phyloP scores from a whole-genome alignment of 1,140 invertebrate genomes.

The Bicyclus anynana region DNA sequence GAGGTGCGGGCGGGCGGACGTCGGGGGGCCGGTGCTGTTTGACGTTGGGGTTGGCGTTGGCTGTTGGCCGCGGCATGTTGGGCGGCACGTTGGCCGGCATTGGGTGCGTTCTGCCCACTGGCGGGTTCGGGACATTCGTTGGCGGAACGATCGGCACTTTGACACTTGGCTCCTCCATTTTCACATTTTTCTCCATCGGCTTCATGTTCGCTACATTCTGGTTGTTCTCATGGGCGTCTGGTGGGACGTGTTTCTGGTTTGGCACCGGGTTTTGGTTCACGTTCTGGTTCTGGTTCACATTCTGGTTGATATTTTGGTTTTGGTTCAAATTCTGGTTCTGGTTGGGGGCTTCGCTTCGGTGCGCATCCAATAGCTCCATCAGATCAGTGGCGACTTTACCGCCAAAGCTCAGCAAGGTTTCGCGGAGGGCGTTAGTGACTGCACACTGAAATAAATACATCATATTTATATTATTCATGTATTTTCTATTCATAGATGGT shows the following conservation, averaged over 20 bases:
- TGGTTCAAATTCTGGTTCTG: slow-evolving; percentile 15
- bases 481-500: no score
- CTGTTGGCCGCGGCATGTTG: slow-evolving; percentile 10
- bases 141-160: slow-evolving; percentile 13
- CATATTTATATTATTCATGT: no score
- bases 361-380: slow-evolving; percentile 44
- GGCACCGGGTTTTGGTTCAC: slow-evolving; percentile 1
- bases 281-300: not conserved
- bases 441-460: slow-evolving; percentile 51
- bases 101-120: slow-evolving; percentile 38
- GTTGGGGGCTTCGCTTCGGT: slow-evolving; percentile 32
- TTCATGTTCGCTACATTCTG: slow-evolving; percentile 14
- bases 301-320: slow-evolving; percentile 2
- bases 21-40: slow-evolving; percentile 16
- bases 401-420: slow-evolving; percentile 69
- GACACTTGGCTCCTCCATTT: not conserved
- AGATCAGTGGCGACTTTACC: slow-evolving; percentile 56
- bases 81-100: slow-evolving; percentile 41
- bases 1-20: slow-evolving; percentile 20
- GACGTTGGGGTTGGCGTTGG: not conserved
- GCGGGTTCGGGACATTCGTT: slow-evolving; percentile 29
- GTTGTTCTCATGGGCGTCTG: slow-evolving; percentile 30
- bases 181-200: not conserved
- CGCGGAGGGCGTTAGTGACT: slow-evolving; percentile 68
- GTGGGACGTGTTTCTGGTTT: not conserved